These are phyloP conservation scores for Bradypodion pumilum DNA, from an alignment of 2,797 vertebrate species.

Conservation along the genomic window DNA sequence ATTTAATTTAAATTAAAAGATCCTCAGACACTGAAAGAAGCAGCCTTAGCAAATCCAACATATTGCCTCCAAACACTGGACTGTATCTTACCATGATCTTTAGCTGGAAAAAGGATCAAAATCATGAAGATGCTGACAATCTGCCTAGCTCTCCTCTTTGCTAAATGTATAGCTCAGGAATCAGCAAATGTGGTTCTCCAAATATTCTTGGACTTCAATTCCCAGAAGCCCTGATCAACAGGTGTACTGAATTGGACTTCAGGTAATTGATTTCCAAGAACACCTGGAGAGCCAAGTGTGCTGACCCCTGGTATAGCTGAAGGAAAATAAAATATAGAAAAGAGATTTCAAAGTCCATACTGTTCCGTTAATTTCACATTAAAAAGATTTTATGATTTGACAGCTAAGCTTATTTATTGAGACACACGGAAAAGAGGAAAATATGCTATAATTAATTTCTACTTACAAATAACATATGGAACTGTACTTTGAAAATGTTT, in stretches of 20 bases:
- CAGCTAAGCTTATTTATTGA: conserved; percentile 30
- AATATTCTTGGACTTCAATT: too few species aligned
- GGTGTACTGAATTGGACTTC: too few species aligned
- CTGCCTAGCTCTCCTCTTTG: too few species aligned
- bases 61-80: not conserved
- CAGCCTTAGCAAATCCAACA: not conserved
- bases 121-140: not conserved
- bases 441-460: not conserved
- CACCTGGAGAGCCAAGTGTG: too few species aligned
- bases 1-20: not conserved
- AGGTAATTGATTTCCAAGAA: too few species aligned
- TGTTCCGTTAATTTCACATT: conserved; percentile 13
- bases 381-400: conserved; percentile 39
- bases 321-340: not conserved
- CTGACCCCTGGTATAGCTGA: conserved; percentile 1
- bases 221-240: too few species aligned
- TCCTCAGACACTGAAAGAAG: not conserved
- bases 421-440: conserved; percentile 17
- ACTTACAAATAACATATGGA: conserved; percentile 44
- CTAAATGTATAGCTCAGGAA: too few species aligned
- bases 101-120: not conserved
- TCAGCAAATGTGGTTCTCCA: too few species aligned
- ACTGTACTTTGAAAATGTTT: conserved; percentile 51
- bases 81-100: not conserved
- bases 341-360: not conserved